Evolutionary conservation across 2,113 vertebrate species (phyloP).

Genomic region (Phocoena sinus): DNA sequence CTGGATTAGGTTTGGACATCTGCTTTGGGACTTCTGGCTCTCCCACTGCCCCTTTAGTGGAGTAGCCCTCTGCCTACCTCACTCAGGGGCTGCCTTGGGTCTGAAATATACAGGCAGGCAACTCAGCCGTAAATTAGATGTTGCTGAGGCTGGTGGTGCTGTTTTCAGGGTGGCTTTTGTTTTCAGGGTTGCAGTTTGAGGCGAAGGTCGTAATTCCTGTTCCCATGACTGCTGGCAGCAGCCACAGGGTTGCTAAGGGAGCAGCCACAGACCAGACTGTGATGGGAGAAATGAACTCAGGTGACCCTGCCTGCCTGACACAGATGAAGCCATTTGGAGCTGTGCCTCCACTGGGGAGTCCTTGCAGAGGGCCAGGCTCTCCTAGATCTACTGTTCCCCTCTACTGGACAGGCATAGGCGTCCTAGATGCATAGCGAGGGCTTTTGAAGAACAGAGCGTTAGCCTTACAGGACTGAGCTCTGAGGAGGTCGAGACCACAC

Average conservation of each 20-base stretch:
- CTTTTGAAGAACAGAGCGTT: neutral
- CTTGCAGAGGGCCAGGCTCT: neutral
- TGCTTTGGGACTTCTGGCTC: neutral
- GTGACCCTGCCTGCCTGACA: neutral
- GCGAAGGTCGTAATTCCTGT: slow-evolving; percentile 9
- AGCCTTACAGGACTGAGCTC: neutral
- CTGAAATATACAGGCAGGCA: neutral
- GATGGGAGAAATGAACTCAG: neutral
- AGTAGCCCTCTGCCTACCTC: neutral
- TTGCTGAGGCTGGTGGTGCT: neutral
- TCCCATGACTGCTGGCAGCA: neutral
- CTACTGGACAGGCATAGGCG: neutral
- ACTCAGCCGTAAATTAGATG: neutral
- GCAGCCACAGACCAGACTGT: neutral
- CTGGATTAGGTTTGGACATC: slow-evolving; percentile 7
- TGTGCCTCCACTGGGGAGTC: neutral
- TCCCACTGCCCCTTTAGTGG: neutral
- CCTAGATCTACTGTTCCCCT: neutral
- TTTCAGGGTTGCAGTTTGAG: slow-evolving; percentile 20
- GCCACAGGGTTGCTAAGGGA: neutral
- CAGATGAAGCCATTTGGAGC: neutral
- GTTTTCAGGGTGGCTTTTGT: neutral
- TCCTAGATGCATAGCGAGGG: neutral
- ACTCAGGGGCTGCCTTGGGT: neutral
- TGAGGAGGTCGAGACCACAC: neutral